phyloP scores from a whole-genome alignment of 2,888 invertebrate species.

The Catocala fraxini region DNA sequence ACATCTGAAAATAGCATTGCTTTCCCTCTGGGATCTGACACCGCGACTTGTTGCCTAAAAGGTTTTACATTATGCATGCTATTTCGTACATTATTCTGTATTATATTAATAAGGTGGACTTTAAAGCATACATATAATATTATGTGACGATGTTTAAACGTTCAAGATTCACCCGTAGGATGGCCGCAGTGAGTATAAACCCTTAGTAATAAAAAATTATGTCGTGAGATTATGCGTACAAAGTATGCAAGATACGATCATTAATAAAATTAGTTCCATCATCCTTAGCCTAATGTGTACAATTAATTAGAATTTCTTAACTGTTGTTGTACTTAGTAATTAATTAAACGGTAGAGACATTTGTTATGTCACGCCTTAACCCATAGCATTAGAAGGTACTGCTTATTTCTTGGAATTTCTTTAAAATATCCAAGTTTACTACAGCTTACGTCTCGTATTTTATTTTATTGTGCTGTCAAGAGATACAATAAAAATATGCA shows the following conservation, averaged over 20 bases:
- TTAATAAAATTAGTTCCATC: constrained; percentile 7
- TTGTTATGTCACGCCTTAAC: no score
- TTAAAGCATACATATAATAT: no score
- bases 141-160: no score
- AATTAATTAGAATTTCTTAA: neutral
- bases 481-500: no score
- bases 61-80: neutral
- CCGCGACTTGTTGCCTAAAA: neutral
- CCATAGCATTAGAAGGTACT: no score
- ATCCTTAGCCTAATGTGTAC: neutral
- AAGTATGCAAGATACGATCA: constrained; percentile 8
- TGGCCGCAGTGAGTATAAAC: no score
- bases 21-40: neutral
- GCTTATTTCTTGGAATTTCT: no score
- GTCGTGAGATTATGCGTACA: neutral
- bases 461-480: no score
- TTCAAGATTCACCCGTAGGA: no score
- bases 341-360: neutral
- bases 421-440: no score
- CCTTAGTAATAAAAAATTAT: no score
- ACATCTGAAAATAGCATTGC: neutral
- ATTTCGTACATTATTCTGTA: neutral
- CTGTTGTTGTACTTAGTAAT: constrained; percentile 1
- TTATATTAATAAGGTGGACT: neutral
- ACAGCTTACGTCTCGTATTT: no score